Conservation (phyloP, 2,113 vertebrate species). For the Microcebus jonahi region DNA sequence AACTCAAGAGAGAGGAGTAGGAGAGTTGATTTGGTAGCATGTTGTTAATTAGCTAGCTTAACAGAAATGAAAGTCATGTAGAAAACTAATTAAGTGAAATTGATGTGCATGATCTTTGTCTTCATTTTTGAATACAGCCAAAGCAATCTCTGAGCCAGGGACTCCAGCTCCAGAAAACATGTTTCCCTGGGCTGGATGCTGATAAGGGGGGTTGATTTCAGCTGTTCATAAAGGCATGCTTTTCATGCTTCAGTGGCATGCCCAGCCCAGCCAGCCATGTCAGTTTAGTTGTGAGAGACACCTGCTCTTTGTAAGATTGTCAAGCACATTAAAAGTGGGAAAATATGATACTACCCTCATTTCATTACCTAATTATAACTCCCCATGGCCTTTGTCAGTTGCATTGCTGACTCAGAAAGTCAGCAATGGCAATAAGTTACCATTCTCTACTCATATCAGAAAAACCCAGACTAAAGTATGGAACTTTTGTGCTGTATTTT, state of each 20-base stretch:
- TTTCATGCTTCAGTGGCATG: not conserved
- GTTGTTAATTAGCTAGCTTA: slow-evolving; percentile 77
- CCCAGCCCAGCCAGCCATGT: not conserved
- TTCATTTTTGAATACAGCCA: slow-evolving; percentile 64
- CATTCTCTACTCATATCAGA: not conserved
- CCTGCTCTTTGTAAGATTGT: slow-evolving; percentile 51
- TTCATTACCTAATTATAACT: slow-evolving; percentile 56
- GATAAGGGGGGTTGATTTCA: not conserved
- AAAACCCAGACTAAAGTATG: not conserved
- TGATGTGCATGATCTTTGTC: slow-evolving; percentile 62
- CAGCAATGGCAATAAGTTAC: not conserved
- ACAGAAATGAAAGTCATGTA: slow-evolving; percentile 74
- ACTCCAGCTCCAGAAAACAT: not conserved
- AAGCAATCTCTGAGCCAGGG: slow-evolving; percentile 11
- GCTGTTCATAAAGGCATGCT: slow-evolving; percentile 11
- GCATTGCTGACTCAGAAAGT: not conserved
- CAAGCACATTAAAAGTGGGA: not conserved
- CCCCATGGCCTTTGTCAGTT: not conserved
- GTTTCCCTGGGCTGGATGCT: not conserved
- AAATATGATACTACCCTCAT: not conserved
- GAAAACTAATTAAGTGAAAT: slow-evolving; percentile 78
- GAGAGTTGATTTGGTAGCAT: slow-evolving; percentile 68
- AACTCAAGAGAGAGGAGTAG: slow-evolving; percentile 53
- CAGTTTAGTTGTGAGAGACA: slow-evolving; percentile 29
- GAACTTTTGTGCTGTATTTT: not conserved